Evolutionary conservation across 2,888 invertebrate genomes (phyloP).

Genomic region (Apomyelois bistriatella): DNA sequence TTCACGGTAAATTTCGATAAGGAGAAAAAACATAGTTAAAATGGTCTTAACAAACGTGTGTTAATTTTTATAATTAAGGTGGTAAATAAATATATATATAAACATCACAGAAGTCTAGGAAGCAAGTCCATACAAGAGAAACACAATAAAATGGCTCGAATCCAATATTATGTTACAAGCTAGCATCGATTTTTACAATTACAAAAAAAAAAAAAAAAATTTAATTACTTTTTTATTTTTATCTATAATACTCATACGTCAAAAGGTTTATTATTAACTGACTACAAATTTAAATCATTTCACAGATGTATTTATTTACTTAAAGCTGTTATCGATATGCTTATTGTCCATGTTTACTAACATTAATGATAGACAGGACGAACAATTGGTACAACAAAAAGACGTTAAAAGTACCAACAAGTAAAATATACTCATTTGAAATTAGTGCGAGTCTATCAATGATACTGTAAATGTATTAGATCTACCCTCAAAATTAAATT

Average conservation of each 20-base stretch:
- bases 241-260: background rate
- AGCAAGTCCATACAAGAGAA: conserved; percentile 20
- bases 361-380: background rate
- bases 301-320: background rate
- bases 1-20: too few relatives aligned
- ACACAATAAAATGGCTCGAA: background rate
- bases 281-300: background rate
- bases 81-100: conserved; percentile 24
- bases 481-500: too few relatives aligned
- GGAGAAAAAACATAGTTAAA: too few relatives aligned
- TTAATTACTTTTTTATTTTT: background rate
- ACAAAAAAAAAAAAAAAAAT: background rate
- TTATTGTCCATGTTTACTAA: background rate
- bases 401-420: too few relatives aligned
- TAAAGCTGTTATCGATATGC: conserved; percentile 4
- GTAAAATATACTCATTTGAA: too few relatives aligned
- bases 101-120: conserved; percentile 52
- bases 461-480: too few relatives aligned
- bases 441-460: too few relatives aligned
- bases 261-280: too few relatives aligned
- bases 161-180: background rate
- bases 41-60: too few relatives aligned
- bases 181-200: background rate
- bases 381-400: background rate
- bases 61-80: too few relatives aligned